Base-by-base conservation (phyloP, 1,140 invertebrate genomes). In the Rhynchophorus ferrugineus region DNA sequence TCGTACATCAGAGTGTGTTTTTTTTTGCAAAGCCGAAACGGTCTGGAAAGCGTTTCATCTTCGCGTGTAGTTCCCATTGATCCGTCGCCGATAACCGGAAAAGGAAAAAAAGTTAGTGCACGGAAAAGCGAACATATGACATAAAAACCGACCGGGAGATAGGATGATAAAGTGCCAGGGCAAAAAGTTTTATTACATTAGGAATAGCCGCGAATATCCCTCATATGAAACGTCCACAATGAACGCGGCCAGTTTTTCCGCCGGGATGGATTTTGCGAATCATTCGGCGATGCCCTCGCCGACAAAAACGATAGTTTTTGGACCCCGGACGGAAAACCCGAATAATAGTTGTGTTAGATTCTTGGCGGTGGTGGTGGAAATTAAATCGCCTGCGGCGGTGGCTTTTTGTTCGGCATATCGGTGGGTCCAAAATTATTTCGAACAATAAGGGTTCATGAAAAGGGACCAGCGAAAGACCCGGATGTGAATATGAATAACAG, bases 41-140 rank as follows among this genome's bases (percentile, higher is more conserved):
- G 17, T 16, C 49, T 19, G 24, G 17, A 38, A 18, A 29, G 44
- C 24, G 29, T 36, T 51, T 51, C 44, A 51, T 51, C 49, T 51
- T 51, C 1, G 5, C 5, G 41, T 21, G 38, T 41, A 49, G 47
- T 49, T 49, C 42, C 38, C 38, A 49, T 49, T 37, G 49, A 51
- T 51, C 49, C 47, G 11, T 7, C 9, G n/a, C 39, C 6, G 36
- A 24, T 49, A 49, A 49, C 37, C 42, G 42, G 42, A 49, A 49
- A 49, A 49, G 22, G n/a, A n/a, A n/a, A n/a, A n/a, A n/a, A n/a
- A n/a, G n/a, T n/a, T n/a, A n/a, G n/a, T 21, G 20, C 29, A 16
- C 20, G n/a, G 37, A 33, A 13, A 37, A 42, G 36, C 18, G 47
- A 42, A 42, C 51, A 51, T 44, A 44, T 51, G 41, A 47, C 34